Evolutionary conservation across 2,888 invertebrate species (phyloP), one percentile per base, ranked within the genome.

Genomic region (Stramonita haemastoma): DNA sequence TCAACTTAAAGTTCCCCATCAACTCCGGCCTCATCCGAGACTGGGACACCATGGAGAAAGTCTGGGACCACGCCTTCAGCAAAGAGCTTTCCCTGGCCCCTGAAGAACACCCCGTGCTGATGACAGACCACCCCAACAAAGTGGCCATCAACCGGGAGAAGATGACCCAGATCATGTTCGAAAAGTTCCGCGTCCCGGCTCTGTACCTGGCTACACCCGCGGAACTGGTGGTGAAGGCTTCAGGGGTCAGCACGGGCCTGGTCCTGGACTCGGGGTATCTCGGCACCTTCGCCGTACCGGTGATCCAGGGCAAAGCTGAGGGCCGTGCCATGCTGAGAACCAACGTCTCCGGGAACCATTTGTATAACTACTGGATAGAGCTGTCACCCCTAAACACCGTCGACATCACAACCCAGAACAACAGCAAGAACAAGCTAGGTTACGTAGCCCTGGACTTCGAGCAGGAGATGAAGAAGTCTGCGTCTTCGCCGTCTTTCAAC

Each of bases 131-230:
- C 86, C 94, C 94, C 66, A 95, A 97, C 98, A 94, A 98, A 98
- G 98, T 98, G 94, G 98, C 98, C 96, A 98, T 98, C 93, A 98
- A 98, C 97, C 97, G 98, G 94, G 98, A 98, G 96, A 98, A 98
- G 97, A 98, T 98, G 98, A 98, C 98, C 91, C 93, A 94, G 92
- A 93, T 92, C 91, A 94, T 93, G 94, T 94, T 94, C 86, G 94
- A 95, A 96, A 98, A 98, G 91, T 96, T 96, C 96, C 97, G 96
- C 95, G 95, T 96, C 94, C 98, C 98, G 91, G 98, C 98, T n/a
- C 98, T 98, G 98, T 98, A 98, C 96, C 98, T 98, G 91, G 98
- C 98, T 96, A 98, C 98, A 97, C 98, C 98, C 96, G 98, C 98
- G 93, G 98, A 98, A 92, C 97, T 98, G 94, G 98, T 98, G 93